Evolutionary conservation across 1,140 invertebrate species (phyloP), one percentile per base, ranked within the genome.

Genomic region (Teleogryllus occipitalis): DNA sequence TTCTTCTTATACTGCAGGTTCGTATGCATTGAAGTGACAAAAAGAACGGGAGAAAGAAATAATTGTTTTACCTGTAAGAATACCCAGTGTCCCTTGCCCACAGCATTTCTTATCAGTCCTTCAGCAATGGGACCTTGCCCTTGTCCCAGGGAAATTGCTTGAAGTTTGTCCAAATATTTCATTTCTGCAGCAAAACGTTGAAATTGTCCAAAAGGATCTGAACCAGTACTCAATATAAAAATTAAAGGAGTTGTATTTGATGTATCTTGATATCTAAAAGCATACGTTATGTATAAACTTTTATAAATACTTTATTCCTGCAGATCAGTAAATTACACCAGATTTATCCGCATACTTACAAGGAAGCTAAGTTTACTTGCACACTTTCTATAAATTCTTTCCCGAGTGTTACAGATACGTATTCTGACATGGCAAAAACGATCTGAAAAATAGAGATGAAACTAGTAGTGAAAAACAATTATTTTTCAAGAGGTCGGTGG

Each of bases 161-260:
- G 91, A 79, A 96, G 90, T 82, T 91, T 91, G 0, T 94, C 91
- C 10, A 88, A 88, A 85, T 92, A 94, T 14, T 92, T 92, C 89
- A 92, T 92, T 83, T 97, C 94, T 2, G 89, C 88, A 8, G 96
- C 95, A 85, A 95, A 95, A 83, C 91, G 90, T 75, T 93, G 89
- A 82, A 95, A 93, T 0, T 90, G 89, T 8, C 91, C 90, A 85
- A 97, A 96, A 0, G 96, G 96, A 89, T 98, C 96, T 0, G 94
- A 95, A 7, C 96, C 96, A 47, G 95, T 93, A 78, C 94, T 97
- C n/a, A 98, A 86, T 0, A 98, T 90, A 85, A 98, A 98, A 48
- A 98, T 89, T 4, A 98, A 85, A 0, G 96, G 96, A 8, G 92
- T 94, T 0, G 87, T 88, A 80, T 89, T 90, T 18, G 90, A 90